These are phyloP conservation scores for Glyptemys insculpta DNA, from an alignment of 2,797 vertebrate genomes.

Conservation along the genomic window DNA sequence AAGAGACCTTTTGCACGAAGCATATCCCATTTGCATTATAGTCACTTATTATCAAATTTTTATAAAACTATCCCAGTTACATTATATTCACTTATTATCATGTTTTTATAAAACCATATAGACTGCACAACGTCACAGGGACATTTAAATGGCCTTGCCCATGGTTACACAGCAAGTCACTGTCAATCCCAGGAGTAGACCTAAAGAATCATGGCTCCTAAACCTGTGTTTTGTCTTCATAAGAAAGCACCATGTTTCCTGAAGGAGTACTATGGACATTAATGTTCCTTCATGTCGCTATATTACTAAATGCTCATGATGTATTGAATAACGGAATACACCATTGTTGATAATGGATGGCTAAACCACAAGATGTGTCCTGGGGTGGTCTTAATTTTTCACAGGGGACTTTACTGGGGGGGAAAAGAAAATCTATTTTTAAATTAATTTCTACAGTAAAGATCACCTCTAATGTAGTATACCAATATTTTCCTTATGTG, in stretches of 20 bases:
- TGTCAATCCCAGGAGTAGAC: not conserved
- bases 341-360: slow-evolving; percentile 35
- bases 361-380: slow-evolving; percentile 28
- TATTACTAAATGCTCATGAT: not conserved
- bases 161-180: not conserved
- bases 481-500: slow-evolving; percentile 31
- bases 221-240: not conserved
- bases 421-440: not conserved
- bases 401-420: not conserved
- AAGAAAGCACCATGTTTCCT: slow-evolving; percentile 2
- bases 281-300: slow-evolving; percentile 32
- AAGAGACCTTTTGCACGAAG: no score
- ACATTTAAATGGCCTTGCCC: not conserved
- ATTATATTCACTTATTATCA: no score
- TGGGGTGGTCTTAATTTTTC: slow-evolving; percentile 34
- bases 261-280: not conserved
- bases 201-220: not conserved
- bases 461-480: slow-evolving; percentile 8
- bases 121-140: no score
- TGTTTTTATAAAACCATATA: no score
- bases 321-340: slow-evolving; percentile 44
- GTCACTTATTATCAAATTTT: no score
- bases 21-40: no score
- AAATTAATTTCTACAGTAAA: not conserved
- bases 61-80: no score